Evolutionary conservation across 2,113 vertebrate species (phyloP).

Genomic region (Geothlypis trichas): DNA sequence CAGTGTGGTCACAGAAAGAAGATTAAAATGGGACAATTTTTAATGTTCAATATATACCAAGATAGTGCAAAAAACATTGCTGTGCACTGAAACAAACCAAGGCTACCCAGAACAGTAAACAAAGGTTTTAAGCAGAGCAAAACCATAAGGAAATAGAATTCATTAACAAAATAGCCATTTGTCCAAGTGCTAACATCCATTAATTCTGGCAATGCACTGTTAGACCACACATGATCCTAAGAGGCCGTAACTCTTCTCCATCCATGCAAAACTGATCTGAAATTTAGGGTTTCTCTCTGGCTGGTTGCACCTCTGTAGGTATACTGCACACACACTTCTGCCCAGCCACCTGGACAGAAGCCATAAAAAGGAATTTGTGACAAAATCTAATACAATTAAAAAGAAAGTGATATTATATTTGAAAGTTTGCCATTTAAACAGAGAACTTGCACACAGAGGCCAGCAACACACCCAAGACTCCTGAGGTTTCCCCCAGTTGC

Average conservation of each 20-base stretch:
- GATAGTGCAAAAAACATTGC: neutral
- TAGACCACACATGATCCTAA: neutral
- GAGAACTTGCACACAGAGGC: neutral
- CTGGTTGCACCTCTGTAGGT: neutral
- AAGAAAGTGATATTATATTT: neutral
- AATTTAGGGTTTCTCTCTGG: neutral
- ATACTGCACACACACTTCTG: neutral
- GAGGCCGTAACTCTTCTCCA: neutral
- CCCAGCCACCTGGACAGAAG: neutral
- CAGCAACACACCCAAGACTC: neutral
- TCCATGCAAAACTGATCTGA: neutral
- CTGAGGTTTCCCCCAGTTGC: neutral
- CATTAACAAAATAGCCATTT: neutral
- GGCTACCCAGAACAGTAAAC: neutral
- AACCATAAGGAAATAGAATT: neutral
- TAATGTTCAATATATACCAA: neutral
- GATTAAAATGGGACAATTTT: neutral
- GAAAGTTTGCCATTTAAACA: conserved; percentile 3
- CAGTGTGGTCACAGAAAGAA: neutral
- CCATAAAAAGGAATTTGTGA: neutral
- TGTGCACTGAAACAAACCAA: neutral
- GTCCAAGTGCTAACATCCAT: neutral
- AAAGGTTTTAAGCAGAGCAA: neutral
- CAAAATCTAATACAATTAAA: neutral
- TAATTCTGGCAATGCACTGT: neutral